Percentiles rank a stretch among this genome's conserved stretches.
Evolutionary conservation across 2,888 invertebrate genomes (phyloP).

Genomic region (Chymomyza amoena): DNA sequence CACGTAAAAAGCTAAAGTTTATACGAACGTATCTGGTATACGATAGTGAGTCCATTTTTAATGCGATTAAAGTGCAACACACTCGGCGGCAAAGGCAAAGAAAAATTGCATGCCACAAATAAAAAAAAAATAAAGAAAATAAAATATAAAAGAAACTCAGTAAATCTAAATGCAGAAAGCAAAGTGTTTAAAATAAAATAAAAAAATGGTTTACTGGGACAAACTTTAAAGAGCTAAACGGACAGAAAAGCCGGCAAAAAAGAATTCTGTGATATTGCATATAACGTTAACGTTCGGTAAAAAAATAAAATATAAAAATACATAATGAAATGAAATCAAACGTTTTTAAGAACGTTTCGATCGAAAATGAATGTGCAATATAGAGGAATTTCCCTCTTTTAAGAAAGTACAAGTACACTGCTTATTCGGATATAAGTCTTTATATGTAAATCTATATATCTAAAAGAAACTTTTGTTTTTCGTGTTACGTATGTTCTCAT

Average conservation of each 20-base stretch:
- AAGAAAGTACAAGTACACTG: no score
- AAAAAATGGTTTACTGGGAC: neutral
- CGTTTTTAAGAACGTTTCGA: no score
- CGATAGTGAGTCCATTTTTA: constrained; percentile 58
- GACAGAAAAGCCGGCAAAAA: neutral
- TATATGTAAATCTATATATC: no score
- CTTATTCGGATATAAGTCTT: no score
- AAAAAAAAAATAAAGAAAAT: neutral
- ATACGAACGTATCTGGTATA: neutral
- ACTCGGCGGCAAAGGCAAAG: constrained; percentile 33
- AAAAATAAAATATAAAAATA: no score
- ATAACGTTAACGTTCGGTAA: no score
- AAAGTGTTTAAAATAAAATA: neutral
- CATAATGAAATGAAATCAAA: no score
- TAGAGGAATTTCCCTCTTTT: no score
- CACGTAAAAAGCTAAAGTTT: constrained; percentile 2
- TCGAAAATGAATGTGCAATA: no score
- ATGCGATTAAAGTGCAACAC: constrained; percentile 74
- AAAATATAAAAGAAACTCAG: neutral
- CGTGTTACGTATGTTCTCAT: no score
- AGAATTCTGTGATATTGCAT: neutral
- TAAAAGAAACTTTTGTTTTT: no score
- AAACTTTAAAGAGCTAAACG: neutral
- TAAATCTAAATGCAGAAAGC: neutral
- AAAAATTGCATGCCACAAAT: constrained; percentile 14